Base-by-base conservation (phyloP, 2,888 invertebrate genomes). In the Automeris io region DNA sequence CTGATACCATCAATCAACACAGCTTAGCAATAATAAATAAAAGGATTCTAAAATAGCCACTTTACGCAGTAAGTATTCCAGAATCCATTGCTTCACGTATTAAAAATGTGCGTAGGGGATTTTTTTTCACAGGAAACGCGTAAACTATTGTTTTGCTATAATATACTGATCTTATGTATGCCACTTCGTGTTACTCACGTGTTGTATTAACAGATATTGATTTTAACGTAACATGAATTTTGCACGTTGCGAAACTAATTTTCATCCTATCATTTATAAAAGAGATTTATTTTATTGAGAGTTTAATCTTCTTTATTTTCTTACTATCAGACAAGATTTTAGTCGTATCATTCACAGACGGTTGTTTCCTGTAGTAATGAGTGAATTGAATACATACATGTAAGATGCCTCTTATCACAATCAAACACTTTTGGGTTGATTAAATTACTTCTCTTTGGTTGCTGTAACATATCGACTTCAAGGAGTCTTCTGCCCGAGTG, bases 341-440 rank as follows among this genome's bases (percentile, higher is more conserved):
- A 32, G n/a, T 32, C 18, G 12, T 11, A 21, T 19, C 18, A 25
- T 19, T 12, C 24, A 19, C 7, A 25, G 36, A 31, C 22, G 39
- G 37, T 22, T n/a, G n/a, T n/a, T n/a, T 31, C 13, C 32, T 21
- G 21, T 12, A 34, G n/a, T n/a, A 23, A 24, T 52, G 51, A 56
- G 26, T 48, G 40, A 45, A 54, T 56, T 47, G 49, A 39, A 37
- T 37, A 37, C 19, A 41, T 41, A 47, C 38, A 40, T 33, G 24
- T 12, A 43, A 37, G 39, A 34, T 40, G 33, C 24, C 19, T 29
- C 39, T 40, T 41, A 44, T 34, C 34, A 34, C 35, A 41, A 44
- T 43, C 41, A 43, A 51, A 55, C 45, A 46, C 42, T 35, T 35
- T 43, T 40, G 33, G 40, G 33, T 23, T 49, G 50, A 61, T 60